Evolutionary conservation across 2,113 vertebrate species (phyloP).

Genomic region (Gopherus flavomarginatus): DNA sequence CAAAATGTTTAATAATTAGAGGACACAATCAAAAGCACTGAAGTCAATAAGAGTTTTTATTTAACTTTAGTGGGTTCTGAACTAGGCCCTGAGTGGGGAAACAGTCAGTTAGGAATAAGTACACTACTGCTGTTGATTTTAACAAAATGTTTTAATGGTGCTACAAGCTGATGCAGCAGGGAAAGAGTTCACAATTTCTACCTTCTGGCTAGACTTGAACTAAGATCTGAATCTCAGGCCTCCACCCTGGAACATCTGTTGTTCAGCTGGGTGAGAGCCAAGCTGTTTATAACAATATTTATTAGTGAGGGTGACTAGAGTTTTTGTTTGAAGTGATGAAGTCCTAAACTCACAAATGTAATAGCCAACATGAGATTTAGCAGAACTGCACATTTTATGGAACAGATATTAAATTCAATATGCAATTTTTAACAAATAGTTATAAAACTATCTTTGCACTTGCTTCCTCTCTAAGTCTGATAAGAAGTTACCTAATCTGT

Average conservation of each 20-base stretch:
- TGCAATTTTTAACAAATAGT: not conserved
- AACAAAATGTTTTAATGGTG: not conserved
- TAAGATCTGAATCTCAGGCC: not conserved
- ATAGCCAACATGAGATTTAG: not conserved
- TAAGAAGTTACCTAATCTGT: rapidly evolving
- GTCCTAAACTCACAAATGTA: not conserved
- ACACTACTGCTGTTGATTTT: not conserved
- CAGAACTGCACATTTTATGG: not conserved
- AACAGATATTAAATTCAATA: not conserved
- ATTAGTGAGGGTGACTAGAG: too few relatives aligned
- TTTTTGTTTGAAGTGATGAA: not conserved
- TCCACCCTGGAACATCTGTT: not conserved
- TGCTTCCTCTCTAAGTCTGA: rapidly evolving
- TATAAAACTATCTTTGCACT: not conserved
- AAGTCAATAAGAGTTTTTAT: not conserved
- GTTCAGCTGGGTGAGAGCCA: not conserved
- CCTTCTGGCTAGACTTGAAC: not conserved
- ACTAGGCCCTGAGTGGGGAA: not conserved
- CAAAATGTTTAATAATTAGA: rapidly evolving
- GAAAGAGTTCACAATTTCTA: not conserved
- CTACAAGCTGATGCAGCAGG: not conserved
- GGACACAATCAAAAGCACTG: not conserved
- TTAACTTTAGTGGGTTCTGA: not conserved
- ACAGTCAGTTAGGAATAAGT: not conserved
- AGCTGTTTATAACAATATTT: not conserved